Base-by-base conservation (phyloP, 2,888 invertebrate genomes). In the Epinotia ramella region DNA sequence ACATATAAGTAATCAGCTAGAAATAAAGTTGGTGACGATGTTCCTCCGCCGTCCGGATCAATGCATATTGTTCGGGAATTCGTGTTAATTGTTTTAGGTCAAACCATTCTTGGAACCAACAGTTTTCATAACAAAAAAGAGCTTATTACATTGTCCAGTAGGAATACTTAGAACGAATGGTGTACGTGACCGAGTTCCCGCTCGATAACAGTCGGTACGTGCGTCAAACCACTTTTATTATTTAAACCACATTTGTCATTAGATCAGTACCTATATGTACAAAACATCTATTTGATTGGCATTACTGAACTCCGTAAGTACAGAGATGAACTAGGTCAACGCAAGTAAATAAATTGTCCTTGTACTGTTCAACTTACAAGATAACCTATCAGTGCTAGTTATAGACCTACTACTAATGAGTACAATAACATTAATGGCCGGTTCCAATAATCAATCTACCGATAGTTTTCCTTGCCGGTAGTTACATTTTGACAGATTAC, bases 111-210 rank as follows among this genome's bases (percentile, higher is more conserved):
- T 49, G 40, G 65, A 75, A 69, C 57, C 44, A 63, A 64, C 59
- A 49, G 13, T 40, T 46, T 53, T 13, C 46, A 63, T 57, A 28
- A 64, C 65, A 65, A 49, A 69, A 73, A 59, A 64, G 64, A 64
- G 63, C 49, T 60, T 20, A 64, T 40, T 64, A 69, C 64, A 64
- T 65, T 70, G 74, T 75, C 46, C 70, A 70, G 65, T 33, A 70
- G 65, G 49, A 60, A 69, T 70, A 70, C 74, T 70, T 65, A 60
- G 74, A 75, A 73, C 40, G 3, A 65, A 70, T 44, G 60, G 24
- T 57, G 70, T 70, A 75, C 74, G 74, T 75, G 74, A 75, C 74
- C 74, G 65, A 12, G 59, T 65, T 70, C 70, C 70, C 59, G 69
- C 69, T 65, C 64, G 74, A 75, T 75, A 75, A 75, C 13, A 53